These are phyloP conservation scores for Zalophus californianus DNA, from an alignment of 2,797 vertebrate species.

Conservation along the genomic window DNA sequence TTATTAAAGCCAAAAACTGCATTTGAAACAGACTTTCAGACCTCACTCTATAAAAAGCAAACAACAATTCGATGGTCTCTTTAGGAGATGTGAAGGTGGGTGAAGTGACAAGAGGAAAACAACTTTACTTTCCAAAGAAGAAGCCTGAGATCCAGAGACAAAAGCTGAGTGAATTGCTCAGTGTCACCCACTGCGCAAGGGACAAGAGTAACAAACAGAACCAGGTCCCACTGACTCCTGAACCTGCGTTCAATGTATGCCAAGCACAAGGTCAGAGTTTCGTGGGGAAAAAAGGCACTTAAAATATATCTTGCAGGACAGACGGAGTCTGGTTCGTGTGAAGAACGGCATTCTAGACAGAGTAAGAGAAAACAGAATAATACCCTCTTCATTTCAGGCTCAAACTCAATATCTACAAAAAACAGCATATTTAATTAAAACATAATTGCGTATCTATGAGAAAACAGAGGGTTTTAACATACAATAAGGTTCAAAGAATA, in stretches of 20 bases:
- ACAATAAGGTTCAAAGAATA: neutral
- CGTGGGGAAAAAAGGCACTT: neutral
- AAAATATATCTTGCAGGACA: neutral
- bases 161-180: neutral
- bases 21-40: neutral
- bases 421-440: neutral
- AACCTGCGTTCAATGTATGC: neutral
- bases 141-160: neutral
- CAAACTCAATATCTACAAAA: neutral
- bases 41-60: neutral
- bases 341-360: neutral
- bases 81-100: neutral
- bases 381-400: neutral
- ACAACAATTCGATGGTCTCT: neutral
- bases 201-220: neutral
- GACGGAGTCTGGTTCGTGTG: neutral
- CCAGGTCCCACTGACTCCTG: too few species aligned
- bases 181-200: neutral
- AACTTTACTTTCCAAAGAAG: neutral
- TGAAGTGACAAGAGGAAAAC: neutral
- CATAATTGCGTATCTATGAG: neutral
- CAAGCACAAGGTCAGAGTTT: neutral
- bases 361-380: neutral
- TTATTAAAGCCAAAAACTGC: neutral
- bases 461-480: neutral